Base-by-base conservation (phyloP, 1,140 invertebrate genomes). In the Hylaeus anthracinus region DNA sequence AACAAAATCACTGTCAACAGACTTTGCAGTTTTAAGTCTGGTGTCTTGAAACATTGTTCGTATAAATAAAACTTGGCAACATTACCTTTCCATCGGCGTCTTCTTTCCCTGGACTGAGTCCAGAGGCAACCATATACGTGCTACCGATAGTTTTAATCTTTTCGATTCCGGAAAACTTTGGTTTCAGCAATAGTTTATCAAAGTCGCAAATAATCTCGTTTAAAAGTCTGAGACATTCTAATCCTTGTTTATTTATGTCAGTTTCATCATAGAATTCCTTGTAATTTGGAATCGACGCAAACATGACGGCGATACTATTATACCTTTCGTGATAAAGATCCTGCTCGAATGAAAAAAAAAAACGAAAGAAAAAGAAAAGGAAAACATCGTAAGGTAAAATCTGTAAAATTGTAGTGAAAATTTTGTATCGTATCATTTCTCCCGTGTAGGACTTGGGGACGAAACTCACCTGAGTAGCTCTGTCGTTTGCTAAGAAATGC, bases 201-300 rank as follows among this genome's bases (percentile, higher is more conserved):
- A 99, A 99, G 92, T 99, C 99, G 87, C 98, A 99, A 77, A 99
- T 99, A 80, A 99, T 99, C 94, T 99, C 99, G 91, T 99, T 99
- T 0, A 99, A 94, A 15, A 99, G 94, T 75, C 98, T 93, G 63
- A 99, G 92, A 92, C 98, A 99, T 91, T 99, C 99, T 9, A 99
- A 92, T 0, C 99, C 99, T 93, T 99, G 98, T 89, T 99, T 98
- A 90, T 98, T 99, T 78, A 99, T 98, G 91, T 99, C 98, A 45
- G 97, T 98, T 93, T 99, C 98, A 89, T 98, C 98, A 90, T 99
- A 99, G 92, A 99, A 99, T 90, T 99, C 98, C 89, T 99, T 99
- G 92, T 99, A 99, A 94, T 99, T 99, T 12, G 98, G 98, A 88
- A 99, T 99, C 0, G 98, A 99, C 0, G 98, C 98, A 90, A 99